These are phyloP conservation scores for Microctonus hyperodae DNA, from an alignment of 2,888 invertebrate genomes.

Conservation along the genomic window DNA sequence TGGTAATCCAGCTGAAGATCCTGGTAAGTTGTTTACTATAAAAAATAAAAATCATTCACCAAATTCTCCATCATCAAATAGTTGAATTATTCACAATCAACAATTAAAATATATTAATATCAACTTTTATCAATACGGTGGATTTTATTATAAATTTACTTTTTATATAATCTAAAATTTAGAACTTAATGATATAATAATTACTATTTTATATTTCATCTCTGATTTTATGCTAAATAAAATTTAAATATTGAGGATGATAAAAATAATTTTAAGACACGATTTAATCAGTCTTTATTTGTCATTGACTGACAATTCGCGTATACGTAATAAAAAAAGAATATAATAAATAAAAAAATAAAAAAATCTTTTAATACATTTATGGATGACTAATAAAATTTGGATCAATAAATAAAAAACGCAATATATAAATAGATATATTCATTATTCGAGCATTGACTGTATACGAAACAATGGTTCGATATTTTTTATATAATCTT, in stretches of 20 bases:
- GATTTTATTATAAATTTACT: too few species aligned
- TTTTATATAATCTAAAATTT: too few species aligned
- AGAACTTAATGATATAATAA: too few species aligned
- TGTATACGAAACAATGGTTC: slow-evolving; percentile 38
- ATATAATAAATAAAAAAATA: too few species aligned
- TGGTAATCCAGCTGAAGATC: slow-evolving; percentile 57
- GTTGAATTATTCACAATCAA: slow-evolving; percentile 30
- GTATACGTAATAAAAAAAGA: slow-evolving; percentile 47
- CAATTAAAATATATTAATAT: neutral
- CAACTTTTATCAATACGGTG: neutral
- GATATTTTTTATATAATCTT: slow-evolving; percentile 56
- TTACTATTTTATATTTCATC: neutral
- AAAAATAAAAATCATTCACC: slow-evolving; percentile 36
- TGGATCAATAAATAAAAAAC: slow-evolving; percentile 26
- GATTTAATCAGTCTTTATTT: neutral
- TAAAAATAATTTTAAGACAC: neutral
- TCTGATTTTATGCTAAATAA: slow-evolving; percentile 2
- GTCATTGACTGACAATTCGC: slow-evolving; percentile 43
- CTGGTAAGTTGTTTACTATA: slow-evolving; percentile 32
- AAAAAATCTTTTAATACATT: neutral
- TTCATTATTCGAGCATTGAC: slow-evolving; percentile 43
- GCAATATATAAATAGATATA: neutral
- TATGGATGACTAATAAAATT: slow-evolving; percentile 13
- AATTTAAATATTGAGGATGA: neutral
- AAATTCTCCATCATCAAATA: slow-evolving; percentile 40